Evolutionary conservation across 2,888 invertebrate genomes (phyloP).

Genomic region (Macrosiphum euphorbiae): DNA sequence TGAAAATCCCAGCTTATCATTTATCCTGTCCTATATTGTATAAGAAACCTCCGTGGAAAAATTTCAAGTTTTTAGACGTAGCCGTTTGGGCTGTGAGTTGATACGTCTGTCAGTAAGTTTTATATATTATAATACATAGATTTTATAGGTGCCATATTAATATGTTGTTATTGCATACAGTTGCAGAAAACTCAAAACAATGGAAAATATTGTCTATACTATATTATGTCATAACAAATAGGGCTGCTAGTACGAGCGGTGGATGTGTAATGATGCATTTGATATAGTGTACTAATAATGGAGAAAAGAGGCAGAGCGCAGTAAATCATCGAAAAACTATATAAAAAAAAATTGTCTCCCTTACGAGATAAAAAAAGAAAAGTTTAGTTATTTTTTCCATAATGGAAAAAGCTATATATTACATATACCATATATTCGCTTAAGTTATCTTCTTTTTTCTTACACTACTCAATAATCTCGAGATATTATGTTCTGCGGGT

Average conservation of each 20-base stretch:
- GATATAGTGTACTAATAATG: background rate
- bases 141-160: background rate
- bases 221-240: background rate
- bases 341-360: constrained; percentile 4
- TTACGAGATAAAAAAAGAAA: constrained; percentile 16
- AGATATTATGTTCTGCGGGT: constrained; percentile 4
- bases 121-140: background rate
- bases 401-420: constrained; percentile 39
- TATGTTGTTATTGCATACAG: background rate
- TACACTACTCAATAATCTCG: constrained; percentile 45
- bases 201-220: background rate
- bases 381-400: constrained; percentile 35
- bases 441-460: background rate
- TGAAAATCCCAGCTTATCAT: background rate
- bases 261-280: background rate
- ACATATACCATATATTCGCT: background rate
- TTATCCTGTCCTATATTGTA: background rate
- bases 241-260: background rate
- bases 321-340: constrained; percentile 42
- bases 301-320: background rate
- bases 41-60: background rate
- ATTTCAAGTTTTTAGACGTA: background rate
- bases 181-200: background rate
- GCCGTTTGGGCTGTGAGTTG: background rate
- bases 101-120: background rate